A percentile compares a stretch with the other conserved stretches of the same genome.
phyloP scores from a whole-genome alignment of 2,888 invertebrate species.

The Parnassius orleans region DNA sequence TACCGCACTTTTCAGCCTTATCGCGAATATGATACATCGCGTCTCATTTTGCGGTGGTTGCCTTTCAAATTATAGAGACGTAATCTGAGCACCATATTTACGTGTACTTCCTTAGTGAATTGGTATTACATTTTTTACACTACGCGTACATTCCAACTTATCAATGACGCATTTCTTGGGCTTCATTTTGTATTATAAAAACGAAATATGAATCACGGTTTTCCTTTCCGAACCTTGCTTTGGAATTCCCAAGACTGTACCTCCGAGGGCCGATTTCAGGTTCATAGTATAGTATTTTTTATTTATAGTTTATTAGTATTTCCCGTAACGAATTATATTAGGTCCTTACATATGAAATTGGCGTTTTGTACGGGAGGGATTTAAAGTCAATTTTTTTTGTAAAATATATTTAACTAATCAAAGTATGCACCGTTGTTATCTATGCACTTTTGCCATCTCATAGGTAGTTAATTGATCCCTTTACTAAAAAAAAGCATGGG shows the following conservation, averaged over 20 bases:
- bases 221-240: constrained; percentile 39
- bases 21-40: constrained; percentile 5
- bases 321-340: constrained; percentile 10
- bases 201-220: constrained; percentile 51
- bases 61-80: constrained; percentile 20
- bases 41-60: constrained; percentile 22
- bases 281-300: constrained; percentile 36
- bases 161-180: constrained; percentile 23
- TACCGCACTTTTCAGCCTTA: constrained; percentile 8
- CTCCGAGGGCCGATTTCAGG: constrained; percentile 47
- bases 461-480: too few relatives aligned
- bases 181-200: constrained; percentile 3
- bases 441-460: too few relatives aligned
- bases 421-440: too few relatives aligned
- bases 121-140: constrained; percentile 12
- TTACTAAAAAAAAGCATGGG: too few relatives aligned
- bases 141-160: constrained; percentile 14
- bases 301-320: background rate
- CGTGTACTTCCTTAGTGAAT: background rate
- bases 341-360: too few relatives aligned
- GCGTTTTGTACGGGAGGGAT: too few relatives aligned
- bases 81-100: constrained; percentile 5
- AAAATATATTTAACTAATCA: too few relatives aligned
- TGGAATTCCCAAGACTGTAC: constrained; percentile 53
- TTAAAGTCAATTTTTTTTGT: too few relatives aligned